These are phyloP conservation scores for Pyrocoelia pectoralis DNA, from an alignment of 2,888 invertebrate genomes.

Conservation along the genomic window DNA sequence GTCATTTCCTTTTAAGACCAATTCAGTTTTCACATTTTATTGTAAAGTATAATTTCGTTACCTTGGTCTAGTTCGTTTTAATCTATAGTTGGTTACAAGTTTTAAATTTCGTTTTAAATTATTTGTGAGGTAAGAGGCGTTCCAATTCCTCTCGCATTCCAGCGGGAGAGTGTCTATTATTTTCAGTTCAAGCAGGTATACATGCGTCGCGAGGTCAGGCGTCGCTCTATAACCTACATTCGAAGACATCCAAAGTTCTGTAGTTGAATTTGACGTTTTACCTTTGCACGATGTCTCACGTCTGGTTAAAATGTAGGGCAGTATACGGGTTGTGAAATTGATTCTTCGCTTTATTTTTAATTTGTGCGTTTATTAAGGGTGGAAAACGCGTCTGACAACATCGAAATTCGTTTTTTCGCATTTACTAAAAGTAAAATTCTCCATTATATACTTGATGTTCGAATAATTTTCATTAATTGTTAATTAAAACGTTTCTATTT, in stretches of 20 bases:
- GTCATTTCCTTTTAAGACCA: too few species aligned
- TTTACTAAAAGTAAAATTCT: too few species aligned
- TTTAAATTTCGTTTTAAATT: conserved; percentile 9
- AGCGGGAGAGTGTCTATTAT: background rate
- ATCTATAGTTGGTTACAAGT: conserved; percentile 7
- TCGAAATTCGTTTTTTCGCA: too few species aligned
- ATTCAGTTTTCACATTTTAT: too few species aligned
- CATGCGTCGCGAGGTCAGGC: conserved; percentile 42
- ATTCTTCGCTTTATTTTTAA: conserved; percentile 8
- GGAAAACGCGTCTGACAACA: too few species aligned
- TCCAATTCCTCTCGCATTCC: conserved; percentile 12
- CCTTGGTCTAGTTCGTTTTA: background rate
- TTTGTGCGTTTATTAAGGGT: background rate
- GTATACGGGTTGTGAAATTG: background rate
- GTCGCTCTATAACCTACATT: conserved; percentile 18
- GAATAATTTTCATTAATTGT: background rate
- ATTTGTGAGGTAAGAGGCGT: conserved; percentile 17
- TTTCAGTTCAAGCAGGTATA: conserved; percentile 13
- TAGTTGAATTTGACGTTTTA: background rate
- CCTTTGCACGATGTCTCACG: background rate
- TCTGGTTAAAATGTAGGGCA: conserved; percentile 4
- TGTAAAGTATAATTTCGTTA: too few species aligned
- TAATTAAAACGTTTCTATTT: background rate
- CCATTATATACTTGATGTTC: too few species aligned
- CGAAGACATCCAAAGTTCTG: background rate